Evolutionary conservation across 2,888 invertebrate genomes (phyloP).

Genomic region (Sarcophaga variegata): DNA sequence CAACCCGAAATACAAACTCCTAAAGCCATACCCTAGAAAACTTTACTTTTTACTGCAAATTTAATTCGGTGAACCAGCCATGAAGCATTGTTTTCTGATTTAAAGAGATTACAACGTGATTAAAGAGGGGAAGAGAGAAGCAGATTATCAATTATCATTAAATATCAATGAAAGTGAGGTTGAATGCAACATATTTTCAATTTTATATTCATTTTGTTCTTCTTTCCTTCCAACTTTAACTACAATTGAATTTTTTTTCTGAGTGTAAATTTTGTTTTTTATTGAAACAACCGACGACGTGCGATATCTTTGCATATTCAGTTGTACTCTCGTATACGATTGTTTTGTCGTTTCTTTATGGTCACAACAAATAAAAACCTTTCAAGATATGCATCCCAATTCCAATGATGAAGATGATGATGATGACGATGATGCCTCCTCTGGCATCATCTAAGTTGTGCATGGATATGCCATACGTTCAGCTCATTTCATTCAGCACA

Average conservation of each 20-base stretch:
- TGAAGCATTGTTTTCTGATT: no score
- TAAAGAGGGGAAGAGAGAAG: no score
- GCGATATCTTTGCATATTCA: slow-evolving; percentile 41
- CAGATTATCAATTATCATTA: no score
- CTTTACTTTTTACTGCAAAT: no score
- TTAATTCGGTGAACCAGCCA: no score
- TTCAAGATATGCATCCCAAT: slow-evolving; percentile 64
- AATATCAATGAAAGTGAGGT: no score
- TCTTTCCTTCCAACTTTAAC: no score
- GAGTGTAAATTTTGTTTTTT: slow-evolving; percentile 27
- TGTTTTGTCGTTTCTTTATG: slow-evolving; percentile 57
- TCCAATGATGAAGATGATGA: slow-evolving; percentile 12
- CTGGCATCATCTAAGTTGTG: slow-evolving; percentile 30
- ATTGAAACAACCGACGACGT: not conserved
- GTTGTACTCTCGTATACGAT: slow-evolving; percentile 29
- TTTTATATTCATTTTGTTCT: no score
- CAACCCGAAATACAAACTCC: no score
- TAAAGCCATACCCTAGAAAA: not conserved
- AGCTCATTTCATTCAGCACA: slow-evolving; percentile 40
- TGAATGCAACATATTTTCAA: no score
- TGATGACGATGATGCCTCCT: slow-evolving; percentile 4
- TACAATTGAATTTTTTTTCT: not conserved
- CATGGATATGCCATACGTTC: not conserved
- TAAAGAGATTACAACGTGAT: no score
- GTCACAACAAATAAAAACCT: slow-evolving; percentile 71